phyloP scores from a whole-genome alignment of 2,888 invertebrate species.

The Leptopterna dolabrata region DNA sequence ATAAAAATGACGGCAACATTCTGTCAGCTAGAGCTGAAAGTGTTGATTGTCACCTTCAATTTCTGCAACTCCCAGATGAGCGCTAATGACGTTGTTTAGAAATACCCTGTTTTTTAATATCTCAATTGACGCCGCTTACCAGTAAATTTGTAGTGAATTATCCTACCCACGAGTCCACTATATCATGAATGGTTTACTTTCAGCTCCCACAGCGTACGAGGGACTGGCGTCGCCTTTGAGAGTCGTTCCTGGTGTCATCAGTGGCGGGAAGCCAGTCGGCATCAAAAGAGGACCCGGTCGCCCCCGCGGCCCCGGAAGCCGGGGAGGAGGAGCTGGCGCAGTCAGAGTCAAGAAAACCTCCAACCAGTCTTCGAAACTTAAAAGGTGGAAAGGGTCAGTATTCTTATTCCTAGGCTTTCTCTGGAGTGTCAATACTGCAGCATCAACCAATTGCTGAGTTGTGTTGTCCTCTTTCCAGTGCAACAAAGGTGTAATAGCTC shows the following conservation, averaged over 20 bases:
- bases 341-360: constrained; percentile 63
- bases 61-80: too few species aligned
- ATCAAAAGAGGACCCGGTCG: constrained; percentile 76
- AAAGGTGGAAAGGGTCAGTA: constrained; percentile 66
- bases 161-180: too few species aligned
- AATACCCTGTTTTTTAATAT: too few species aligned
- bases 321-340: constrained; percentile 74
- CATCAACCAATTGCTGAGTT: background rate
- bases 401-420: background rate
- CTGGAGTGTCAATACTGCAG: background rate
- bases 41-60: too few species aligned
- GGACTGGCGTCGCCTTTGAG: constrained; percentile 75
- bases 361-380: constrained; percentile 66
- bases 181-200: constrained; percentile 62
- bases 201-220: constrained; percentile 71
- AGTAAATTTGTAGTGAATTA: too few species aligned
- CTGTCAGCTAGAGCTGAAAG: too few species aligned
- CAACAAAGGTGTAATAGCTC: background rate
- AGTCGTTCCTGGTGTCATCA: constrained; percentile 68
- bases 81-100: too few species aligned
- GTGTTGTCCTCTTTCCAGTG: background rate
- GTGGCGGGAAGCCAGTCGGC: constrained; percentile 62
- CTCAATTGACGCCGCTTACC: too few species aligned
- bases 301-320: constrained; percentile 83
- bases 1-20: too few species aligned